phyloP scores from a whole-genome alignment of 2,888 invertebrate species.

The Latrodectus hesperus region DNA sequence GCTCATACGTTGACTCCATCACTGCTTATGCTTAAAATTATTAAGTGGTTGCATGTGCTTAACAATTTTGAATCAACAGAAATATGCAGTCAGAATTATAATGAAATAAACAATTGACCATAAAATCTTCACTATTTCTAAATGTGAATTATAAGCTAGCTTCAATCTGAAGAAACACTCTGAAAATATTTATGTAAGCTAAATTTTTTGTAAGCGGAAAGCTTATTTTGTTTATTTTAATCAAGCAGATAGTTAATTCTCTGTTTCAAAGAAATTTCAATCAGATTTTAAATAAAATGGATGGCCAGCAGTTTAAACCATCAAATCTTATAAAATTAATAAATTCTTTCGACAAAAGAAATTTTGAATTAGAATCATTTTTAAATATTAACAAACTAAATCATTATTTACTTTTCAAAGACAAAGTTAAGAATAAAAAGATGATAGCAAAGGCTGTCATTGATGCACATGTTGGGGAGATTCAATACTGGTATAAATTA shows the following conservation, averaged over 20 bases:
- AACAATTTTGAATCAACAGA: too few species aligned
- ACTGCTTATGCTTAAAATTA: too few species aligned
- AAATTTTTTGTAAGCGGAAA: too few species aligned
- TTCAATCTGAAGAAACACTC: not conserved
- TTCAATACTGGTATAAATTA: constrained; percentile 20
- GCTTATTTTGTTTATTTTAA: not conserved
- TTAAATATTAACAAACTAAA: constrained; percentile 10
- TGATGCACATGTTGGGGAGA: constrained; percentile 9
- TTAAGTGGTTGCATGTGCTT: too few species aligned
- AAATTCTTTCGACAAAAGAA: not conserved
- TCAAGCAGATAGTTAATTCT: not conserved
- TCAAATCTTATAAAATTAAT: constrained; percentile 34
- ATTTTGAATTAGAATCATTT: constrained; percentile 17
- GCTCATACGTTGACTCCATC: too few species aligned
- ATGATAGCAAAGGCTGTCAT: constrained; percentile 23
- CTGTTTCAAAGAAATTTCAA: not conserved
- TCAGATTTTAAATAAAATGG: constrained; percentile 4
- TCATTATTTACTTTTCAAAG: constrained; percentile 5
- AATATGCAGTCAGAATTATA: too few species aligned
- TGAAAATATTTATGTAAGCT: not conserved
- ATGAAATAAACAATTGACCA: too few species aligned
- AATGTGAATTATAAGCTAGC: not conserved
- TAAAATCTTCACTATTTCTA: too few species aligned
- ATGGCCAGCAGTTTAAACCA: constrained; percentile 13
- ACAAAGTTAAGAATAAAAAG: not conserved